Base-by-base conservation (phyloP, 2,888 invertebrate species). In the Cloeon dipterum region DNA sequence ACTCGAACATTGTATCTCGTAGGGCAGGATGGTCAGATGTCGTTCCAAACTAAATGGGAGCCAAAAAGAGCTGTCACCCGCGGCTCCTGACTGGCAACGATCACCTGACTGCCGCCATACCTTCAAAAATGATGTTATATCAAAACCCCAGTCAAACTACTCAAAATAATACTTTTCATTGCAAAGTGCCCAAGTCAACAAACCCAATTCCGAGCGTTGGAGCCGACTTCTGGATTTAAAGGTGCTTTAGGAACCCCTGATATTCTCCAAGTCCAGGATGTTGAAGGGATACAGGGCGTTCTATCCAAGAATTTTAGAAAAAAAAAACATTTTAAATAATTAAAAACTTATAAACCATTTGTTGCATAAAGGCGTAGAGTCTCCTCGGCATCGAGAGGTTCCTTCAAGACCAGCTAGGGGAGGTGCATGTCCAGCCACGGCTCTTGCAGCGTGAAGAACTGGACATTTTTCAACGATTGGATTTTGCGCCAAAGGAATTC, bases 1-100 rank as follows among this genome's bases (percentile, higher is more conserved):
- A 56, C 54, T 83, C 85, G 40, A 81, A n/a, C n/a, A n/a, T n/a
- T n/a, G 54, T 23, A 81, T 56, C 46, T 74, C 70, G 49, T 74
- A 83, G 40, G 70, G 69, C n/a, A 62, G 51, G 4, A 59, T 46
- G 3, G 57, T n/a, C n/a, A 57, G 10, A 75, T 45, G 23, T 65
- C 63, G 2, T 61, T 49, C 7, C 54, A 50, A 7, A 46, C 50
- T 40, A 49, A 47, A n/a, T 43, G 41, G 11, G 53, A 45, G 10
- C 66, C 65, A 34, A 69, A 57, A 25, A 83, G 49, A 0, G 70
- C 62, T 38, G 53, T 51, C 39, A 62, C 61, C 20, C 83, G 61
- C 14, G 64, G 48, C 20, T 55, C 50, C 49, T 78, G 76, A 35
- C 62, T 63, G 11, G 74, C 82, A 3, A 82, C 81, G 23, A 81